Percentiles rank a stretch among this genome's conserved stretches.
phyloP scores from a whole-genome alignment of 2,113 vertebrate species.

The Sphyrna mokarran region DNA sequence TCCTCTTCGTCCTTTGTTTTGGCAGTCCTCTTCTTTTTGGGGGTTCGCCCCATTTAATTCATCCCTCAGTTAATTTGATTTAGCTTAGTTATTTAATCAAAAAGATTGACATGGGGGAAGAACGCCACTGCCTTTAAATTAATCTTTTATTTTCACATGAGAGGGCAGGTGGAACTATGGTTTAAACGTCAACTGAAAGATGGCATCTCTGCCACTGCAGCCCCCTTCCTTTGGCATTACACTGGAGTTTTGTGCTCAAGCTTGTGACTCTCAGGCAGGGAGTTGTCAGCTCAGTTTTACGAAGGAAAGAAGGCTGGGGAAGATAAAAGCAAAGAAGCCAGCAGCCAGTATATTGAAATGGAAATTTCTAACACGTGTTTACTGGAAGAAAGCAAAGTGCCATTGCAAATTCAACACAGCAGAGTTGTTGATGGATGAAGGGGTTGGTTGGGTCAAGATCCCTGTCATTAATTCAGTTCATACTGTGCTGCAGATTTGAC shows the following conservation, averaged over 20 bases:
- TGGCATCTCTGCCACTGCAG: not conserved
- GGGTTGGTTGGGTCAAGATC: not conserved
- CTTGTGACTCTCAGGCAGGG: not conserved
- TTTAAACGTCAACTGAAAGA: not conserved
- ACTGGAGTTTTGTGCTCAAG: not conserved
- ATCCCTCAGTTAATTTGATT: too few relatives aligned
- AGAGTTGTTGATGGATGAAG: not conserved
- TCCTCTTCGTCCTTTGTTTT: too few relatives aligned
- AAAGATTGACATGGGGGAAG: not conserved
- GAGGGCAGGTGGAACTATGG: not conserved
- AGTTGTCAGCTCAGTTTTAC: not conserved
- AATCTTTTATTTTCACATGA: not conserved
- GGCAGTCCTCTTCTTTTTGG: too few relatives aligned
- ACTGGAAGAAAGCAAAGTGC: not conserved
- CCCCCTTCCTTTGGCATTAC: not conserved
- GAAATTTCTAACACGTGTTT: not conserved
- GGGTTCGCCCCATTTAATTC: too few relatives aligned
- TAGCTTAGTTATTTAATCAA: too few relatives aligned
- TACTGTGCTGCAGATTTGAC: not conserved
- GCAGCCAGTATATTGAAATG: not conserved
- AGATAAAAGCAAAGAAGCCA: not conserved
- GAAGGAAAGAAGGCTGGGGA: not conserved
- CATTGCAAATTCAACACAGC: not conserved
- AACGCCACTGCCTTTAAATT: not conserved
- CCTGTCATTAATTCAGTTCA: not conserved